Evolutionary conservation across 2,797 vertebrate genomes (phyloP).

Genomic region (Malacoctenus gilli): DNA sequence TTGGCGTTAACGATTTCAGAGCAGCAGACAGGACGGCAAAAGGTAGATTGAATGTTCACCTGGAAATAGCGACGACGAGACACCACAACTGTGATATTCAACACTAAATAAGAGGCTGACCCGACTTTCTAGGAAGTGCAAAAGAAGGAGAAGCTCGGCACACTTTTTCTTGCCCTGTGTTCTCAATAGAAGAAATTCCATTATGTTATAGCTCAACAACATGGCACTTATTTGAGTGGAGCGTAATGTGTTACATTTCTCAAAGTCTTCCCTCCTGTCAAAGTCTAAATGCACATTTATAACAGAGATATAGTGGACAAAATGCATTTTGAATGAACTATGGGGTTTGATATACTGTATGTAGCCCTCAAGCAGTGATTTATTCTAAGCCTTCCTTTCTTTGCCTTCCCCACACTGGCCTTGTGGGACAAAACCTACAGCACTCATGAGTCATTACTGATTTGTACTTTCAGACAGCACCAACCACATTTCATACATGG

Average conservation of each 20-base stretch:
- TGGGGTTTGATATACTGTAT: slow-evolving; percentile 64
- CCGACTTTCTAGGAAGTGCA: slow-evolving; percentile 38
- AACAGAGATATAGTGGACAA: slow-evolving; percentile 64
- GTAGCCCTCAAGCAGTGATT: slow-evolving; percentile 66
- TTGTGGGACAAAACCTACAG: slow-evolving; percentile 62
- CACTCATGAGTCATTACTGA: slow-evolving; percentile 72
- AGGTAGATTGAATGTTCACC: background rate
- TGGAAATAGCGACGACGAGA: slow-evolving; percentile 14
- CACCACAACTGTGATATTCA: slow-evolving; percentile 11
- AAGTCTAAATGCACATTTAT: slow-evolving; percentile 67
- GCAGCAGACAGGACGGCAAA: slow-evolving; percentile 4
- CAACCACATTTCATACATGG: slow-evolving; percentile 57
- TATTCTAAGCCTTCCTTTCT: slow-evolving; percentile 68
- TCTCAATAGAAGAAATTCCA: slow-evolving; percentile 61
- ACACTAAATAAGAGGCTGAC: slow-evolving; percentile 19
- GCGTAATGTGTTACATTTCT: slow-evolving; percentile 70
- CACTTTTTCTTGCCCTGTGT: slow-evolving; percentile 43
- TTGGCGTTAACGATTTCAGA: background rate
- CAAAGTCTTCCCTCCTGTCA: slow-evolving; percentile 61
- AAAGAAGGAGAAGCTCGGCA: slow-evolving; percentile 24
- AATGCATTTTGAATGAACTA: slow-evolving; percentile 72
- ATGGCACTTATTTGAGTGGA: slow-evolving; percentile 59
- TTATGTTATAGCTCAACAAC: slow-evolving; percentile 45
- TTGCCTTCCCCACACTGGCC: slow-evolving; percentile 49
- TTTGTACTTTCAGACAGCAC: slow-evolving; percentile 65